These are phyloP conservation scores for Fistularia commersonii DNA, from an alignment of 2,797 vertebrate genomes.

Conservation along the genomic window DNA sequence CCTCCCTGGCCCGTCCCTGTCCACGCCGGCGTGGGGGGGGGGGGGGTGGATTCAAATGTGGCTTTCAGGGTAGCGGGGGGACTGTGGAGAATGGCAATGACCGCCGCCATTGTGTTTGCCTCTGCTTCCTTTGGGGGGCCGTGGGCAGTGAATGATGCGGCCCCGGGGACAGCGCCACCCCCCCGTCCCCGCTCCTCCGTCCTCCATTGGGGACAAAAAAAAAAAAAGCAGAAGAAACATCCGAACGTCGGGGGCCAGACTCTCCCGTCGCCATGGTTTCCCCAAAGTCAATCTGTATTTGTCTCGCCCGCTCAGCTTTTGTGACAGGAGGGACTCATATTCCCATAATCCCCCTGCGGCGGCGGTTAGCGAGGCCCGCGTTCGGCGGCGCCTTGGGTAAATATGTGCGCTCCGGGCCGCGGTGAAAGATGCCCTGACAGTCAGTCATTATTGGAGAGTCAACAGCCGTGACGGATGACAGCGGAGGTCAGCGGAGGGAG, in stretches of 20 bases:
- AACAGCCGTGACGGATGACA: constrained; percentile 76
- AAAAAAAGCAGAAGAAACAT: constrained; percentile 54
- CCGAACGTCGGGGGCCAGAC: constrained; percentile 48
- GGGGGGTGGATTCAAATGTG: constrained; percentile 66
- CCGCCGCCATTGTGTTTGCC: constrained; percentile 66
- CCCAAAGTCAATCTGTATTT: constrained; percentile 68
- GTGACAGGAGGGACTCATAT: constrained; percentile 67
- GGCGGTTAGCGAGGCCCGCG: constrained; percentile 30
- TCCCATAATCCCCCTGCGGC: constrained; percentile 67
- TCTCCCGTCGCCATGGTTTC: constrained; percentile 70
- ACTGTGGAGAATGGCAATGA: constrained; percentile 77
- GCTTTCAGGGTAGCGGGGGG: constrained; percentile 66
- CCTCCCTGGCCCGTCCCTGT: constrained; percentile 57
- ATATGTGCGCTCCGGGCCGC: constrained; percentile 72
- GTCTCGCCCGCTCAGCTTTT: constrained; percentile 32
- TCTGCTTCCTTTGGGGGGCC: constrained; percentile 66
- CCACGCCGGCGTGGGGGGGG: constrained; percentile 54
- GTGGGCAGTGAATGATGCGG: constrained; percentile 71
- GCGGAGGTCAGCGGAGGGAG: constrained; percentile 66
- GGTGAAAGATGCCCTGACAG: constrained; percentile 60
- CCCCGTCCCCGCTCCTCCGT: constrained; percentile 62
- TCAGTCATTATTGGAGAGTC: constrained; percentile 66
- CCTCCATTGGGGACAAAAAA: constrained; percentile 56
- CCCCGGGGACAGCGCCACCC: constrained; percentile 70
- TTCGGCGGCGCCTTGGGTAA: constrained; percentile 64